Evolutionary conservation across 2,888 invertebrate genomes (phyloP), one percentile per base, ranked within the genome.

Genomic region (Argyresthia goedartella): DNA sequence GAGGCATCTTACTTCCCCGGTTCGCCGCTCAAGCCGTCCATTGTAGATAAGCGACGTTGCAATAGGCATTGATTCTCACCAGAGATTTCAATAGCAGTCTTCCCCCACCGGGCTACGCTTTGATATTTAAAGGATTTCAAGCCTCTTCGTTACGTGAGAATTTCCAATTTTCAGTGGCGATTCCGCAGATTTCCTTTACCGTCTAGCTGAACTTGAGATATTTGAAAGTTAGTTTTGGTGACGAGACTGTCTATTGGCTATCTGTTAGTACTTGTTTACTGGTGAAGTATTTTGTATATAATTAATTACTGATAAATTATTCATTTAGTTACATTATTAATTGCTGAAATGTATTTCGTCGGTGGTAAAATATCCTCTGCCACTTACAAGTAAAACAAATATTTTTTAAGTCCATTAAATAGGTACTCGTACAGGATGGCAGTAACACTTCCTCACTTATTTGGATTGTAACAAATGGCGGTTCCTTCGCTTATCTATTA

Each of bases 41-140:
- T 70, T 74, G 75, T 65, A 74, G 81, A 81, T 82, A 82, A 82
- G 73, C 78, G 81, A 80, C 80, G 74, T 74, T 72, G 79, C 81
- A 82, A 81, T 81, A 81, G 79, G 81, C 79, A 81, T 81, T 84
- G 78, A 82, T 76, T 80, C 73, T 81, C 82, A 71, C 76, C 65
- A 67, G 80, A 77, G 79, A 81, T 72, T 78, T 81, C 76, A 77
- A 84, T 81, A 71, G 75, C 70, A 74, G 74, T 71, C 76, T 80
- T 69, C 73, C 73, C 71, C 62, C 70, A 73, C 8, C 8, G 6
- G 25, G 46, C 69, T 65, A 76, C 79, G 79, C 78, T 78, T 76
- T 71, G 76, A 76, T 67, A 71, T 71, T 72, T 76, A 77, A 78
- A 76, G 71, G 78, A 76, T 77, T 81, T 77, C 77, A 74, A 73